Evolutionary conservation across 1,140 invertebrate species (phyloP).

Genomic region (Bombus impatiens): DNA sequence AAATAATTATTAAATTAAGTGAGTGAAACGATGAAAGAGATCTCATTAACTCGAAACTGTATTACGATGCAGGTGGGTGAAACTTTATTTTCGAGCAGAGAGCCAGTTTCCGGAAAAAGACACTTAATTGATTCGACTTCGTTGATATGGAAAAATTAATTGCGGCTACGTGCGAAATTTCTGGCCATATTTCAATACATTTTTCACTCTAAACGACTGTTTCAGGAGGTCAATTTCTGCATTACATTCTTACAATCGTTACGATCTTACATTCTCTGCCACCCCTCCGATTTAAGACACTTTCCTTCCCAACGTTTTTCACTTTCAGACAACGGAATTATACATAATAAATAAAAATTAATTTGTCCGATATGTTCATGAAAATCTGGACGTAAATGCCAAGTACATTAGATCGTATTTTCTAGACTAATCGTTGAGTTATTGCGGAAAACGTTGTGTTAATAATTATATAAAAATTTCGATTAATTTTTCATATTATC

Average conservation of each 20-base stretch:
- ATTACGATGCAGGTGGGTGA: background rate
- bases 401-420: too few species aligned
- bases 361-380: background rate
- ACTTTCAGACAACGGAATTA: background rate
- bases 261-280: too few species aligned
- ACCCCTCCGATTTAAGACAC: background rate
- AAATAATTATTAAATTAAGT: background rate
- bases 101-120: background rate
- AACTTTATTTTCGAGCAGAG: background rate
- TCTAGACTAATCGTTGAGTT: too few species aligned
- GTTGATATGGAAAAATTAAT: slow-evolving; percentile 1
- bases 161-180: background rate
- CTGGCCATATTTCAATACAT: background rate
- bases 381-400: too few species aligned
- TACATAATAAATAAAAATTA: background rate
- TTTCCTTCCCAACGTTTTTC: background rate
- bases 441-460: too few species aligned
- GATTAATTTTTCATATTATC: too few species aligned
- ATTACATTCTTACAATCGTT: too few species aligned
- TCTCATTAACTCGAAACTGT: background rate
- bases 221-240: background rate
- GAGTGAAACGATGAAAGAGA: background rate
- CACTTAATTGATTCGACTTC: background rate
- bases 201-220: background rate
- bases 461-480: too few species aligned